Evolutionary conservation across 1,140 invertebrate genomes (phyloP).

Genomic region (Potamilus streckersoni): DNA sequence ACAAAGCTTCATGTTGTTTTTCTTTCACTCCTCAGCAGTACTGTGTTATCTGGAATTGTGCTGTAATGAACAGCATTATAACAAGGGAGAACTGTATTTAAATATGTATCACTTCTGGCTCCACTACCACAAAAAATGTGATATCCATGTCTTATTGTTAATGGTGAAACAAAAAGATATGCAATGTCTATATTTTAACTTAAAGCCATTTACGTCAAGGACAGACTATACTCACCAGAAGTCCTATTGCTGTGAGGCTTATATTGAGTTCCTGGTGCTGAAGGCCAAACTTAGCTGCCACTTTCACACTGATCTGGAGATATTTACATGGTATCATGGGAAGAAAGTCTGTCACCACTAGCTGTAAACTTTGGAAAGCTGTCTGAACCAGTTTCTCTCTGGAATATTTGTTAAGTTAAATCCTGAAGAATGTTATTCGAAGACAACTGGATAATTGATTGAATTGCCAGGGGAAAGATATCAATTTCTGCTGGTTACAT

Average conservation of each 20-base stretch:
- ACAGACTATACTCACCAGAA: slow-evolving; percentile 78
- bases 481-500: too few species aligned
- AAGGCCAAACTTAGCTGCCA: slow-evolving; percentile 94
- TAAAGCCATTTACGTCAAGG: neutral
- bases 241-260: slow-evolving; percentile 95
- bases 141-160: neutral
- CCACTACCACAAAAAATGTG: neutral
- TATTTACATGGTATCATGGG: slow-evolving; percentile 88
- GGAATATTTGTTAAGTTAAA: slow-evolving; percentile 20
- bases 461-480: too few species aligned
- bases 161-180: neutral
- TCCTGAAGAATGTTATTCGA: too few species aligned
- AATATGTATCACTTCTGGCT: neutral
- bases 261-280: slow-evolving; percentile 98
- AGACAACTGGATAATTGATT: too few species aligned
- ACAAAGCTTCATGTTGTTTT: too few species aligned
- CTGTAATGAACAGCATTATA: neutral
- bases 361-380: slow-evolving; percentile 95
- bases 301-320: slow-evolving; percentile 91
- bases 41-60: neutral
- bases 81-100: neutral
- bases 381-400: slow-evolving; percentile 90
- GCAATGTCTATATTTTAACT: neutral
- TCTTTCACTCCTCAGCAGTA: neutral
- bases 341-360: slow-evolving; percentile 96